Percentiles rank a stretch among this genome's conserved stretches.
Evolutionary conservation across 2,113 vertebrate genomes (phyloP).

Genomic region (Nestor notabilis): DNA sequence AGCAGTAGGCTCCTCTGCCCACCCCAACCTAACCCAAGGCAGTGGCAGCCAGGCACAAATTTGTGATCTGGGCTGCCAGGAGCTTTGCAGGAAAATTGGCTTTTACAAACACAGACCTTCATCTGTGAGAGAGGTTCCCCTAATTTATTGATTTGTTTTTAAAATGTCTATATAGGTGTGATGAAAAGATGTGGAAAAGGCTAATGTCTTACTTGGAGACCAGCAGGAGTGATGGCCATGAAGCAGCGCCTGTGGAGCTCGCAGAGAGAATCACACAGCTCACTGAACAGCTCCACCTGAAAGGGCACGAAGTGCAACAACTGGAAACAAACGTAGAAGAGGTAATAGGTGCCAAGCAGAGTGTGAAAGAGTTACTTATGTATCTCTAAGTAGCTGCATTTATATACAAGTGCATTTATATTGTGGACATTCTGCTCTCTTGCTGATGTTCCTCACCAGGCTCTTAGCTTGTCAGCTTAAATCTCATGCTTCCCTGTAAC

Average conservation of each 20-base stretch:
- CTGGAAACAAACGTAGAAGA: conserved; percentile 76
- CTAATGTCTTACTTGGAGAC: conserved; percentile 72
- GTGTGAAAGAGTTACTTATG: neutral
- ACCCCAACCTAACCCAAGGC: neutral
- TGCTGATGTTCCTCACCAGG: neutral
- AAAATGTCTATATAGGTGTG: conserved; percentile 71
- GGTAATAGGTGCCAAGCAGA: conserved; percentile 71
- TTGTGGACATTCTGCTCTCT: neutral
- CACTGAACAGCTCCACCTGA: conserved; percentile 79
- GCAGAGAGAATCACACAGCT: conserved; percentile 71
- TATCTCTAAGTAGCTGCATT: neutral
- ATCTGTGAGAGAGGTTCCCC: neutral
- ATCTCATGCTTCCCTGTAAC: neutral
- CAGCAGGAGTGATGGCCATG: conserved; percentile 54
- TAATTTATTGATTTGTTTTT: neutral
- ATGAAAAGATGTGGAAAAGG: conserved; percentile 78
- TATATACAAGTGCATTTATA: neutral
- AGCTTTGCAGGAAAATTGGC: neutral
- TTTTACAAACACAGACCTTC: neutral
- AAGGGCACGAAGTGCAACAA: conserved; percentile 61
- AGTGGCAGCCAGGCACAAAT: rapidly evolving
- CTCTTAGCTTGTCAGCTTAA: neutral
- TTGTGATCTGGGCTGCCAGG: neutral
- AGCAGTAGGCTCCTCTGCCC: neutral
- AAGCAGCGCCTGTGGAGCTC: conserved; percentile 69